Evolutionary conservation across 2,888 invertebrate genomes (phyloP).

Genomic region (Byasa hedistus): DNA sequence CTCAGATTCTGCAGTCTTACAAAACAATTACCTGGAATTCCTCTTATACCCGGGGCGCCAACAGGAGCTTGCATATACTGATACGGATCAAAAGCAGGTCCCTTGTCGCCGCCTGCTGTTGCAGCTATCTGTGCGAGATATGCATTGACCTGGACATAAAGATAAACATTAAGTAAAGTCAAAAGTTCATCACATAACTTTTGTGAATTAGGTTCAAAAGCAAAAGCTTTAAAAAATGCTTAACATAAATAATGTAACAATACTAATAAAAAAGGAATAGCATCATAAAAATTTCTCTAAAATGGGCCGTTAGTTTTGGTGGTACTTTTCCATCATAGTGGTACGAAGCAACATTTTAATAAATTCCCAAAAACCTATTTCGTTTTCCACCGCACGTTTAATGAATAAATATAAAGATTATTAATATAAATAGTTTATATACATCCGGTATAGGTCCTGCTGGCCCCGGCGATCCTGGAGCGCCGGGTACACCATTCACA

Average conservation of each 20-base stretch:
- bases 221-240: no score
- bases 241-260: no score
- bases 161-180: neutral
- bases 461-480: conserved; percentile 84
- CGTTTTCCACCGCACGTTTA: neutral
- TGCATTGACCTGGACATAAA: conserved; percentile 77
- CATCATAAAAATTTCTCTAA: no score
- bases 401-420: neutral
- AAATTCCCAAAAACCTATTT: neutral
- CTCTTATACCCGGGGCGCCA: conserved; percentile 89
- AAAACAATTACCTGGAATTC: conserved; percentile 83
- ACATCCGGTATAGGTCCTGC: conserved; percentile 87
- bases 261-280: no score
- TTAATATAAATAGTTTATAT: conserved; percentile 41
- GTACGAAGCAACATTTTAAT: no score
- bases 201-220: no score
- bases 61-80: conserved; percentile 90
- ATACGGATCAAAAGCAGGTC: conserved; percentile 84
- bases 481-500: conserved; percentile 81
- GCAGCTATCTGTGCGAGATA: conserved; percentile 88
- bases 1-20: neutral
- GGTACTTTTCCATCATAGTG: no score
- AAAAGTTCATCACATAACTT: neutral
- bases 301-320: no score
- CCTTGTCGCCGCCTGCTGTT: conserved; percentile 87